Evolutionary conservation across 2,888 invertebrate species (phyloP), one percentile per base, ranked within the genome.

Genomic region (Odontomyia ornata): DNA sequence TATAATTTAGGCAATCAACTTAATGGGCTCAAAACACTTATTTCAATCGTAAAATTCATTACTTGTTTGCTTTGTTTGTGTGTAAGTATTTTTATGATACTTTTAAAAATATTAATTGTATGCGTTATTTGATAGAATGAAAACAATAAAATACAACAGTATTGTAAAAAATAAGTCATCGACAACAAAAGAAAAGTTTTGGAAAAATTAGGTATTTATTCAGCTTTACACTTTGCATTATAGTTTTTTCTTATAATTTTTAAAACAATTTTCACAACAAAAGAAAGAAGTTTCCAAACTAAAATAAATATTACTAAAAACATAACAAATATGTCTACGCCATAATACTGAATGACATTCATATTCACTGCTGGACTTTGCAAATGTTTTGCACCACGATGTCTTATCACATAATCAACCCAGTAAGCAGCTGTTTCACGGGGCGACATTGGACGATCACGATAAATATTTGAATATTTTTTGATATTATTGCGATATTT

Each of bases 321-420:
- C 13, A 13, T 43, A 13, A 47, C 72, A 15, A 73, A 11, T 2
- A 90, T 84, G 81, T 90, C 90, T 11, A 89, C 21, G 84, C 88
- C 87, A 64, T 82, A 83, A 76, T 86, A 87, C 3, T 84, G 86
- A 4, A 88, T 76, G 84, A 88, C 87, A 77, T 82, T 86, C 76
- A 89, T 80, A 30, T 88, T 82, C 1, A 86, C 77, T 0, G 87
- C 86, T 1, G 89, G 88, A 83, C 87, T 88, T 77, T 88, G 89
- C 81, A 89, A 85, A 76, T 85, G 88, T 1, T 83, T 81, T 0
- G 89, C 89, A 11, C 89, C 90, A 46, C 87, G 87, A 81, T 90
- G 84, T 15, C 89, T 85, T 3, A 90, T 83, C 0, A 90, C 87
- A 81, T 90, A 90, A 80, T 90, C 89, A 28, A 89, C 85, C 90